Evolutionary conservation across 1,140 invertebrate genomes (phyloP).

Genomic region (Tetranychus urticae): DNA sequence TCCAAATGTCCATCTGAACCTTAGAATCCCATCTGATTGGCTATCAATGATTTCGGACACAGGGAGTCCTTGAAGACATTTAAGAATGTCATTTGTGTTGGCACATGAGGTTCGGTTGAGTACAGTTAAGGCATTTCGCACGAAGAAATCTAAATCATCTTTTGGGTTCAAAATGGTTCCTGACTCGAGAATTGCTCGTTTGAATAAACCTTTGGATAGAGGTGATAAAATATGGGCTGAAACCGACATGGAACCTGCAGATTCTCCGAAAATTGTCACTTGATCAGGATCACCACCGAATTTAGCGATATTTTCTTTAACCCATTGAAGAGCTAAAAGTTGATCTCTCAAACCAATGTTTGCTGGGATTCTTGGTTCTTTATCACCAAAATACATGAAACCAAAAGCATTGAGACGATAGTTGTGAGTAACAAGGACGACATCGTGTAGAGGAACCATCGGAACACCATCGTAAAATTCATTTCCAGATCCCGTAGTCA

Average conservation of each 20-base stretch:
- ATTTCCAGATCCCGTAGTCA: background rate
- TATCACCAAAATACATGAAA: conserved; percentile 58
- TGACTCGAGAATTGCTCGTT: conserved; percentile 10
- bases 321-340: background rate
- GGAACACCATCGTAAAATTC: background rate
- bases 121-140: background rate
- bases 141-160: background rate
- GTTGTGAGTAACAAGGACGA: conserved; percentile 81
- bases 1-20: background rate
- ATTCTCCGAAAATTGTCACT: conserved; percentile 30
- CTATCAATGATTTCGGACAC: background rate
- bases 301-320: background rate
- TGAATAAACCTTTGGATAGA: conserved; percentile 19
- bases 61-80: background rate
- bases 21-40: background rate
- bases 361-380: conserved; percentile 16
- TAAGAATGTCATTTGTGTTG: background rate
- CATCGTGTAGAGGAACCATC: conserved; percentile 64
- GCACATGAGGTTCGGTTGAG: background rate
- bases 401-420: conserved; percentile 76
- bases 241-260: conserved; percentile 28
- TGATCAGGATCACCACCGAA: background rate
- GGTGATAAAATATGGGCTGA: conserved; percentile 32
- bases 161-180: background rate
- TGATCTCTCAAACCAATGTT: background rate